Evolutionary conservation across 2,888 invertebrate genomes (phyloP).

Genomic region (Sarcophaga subvicina): DNA sequence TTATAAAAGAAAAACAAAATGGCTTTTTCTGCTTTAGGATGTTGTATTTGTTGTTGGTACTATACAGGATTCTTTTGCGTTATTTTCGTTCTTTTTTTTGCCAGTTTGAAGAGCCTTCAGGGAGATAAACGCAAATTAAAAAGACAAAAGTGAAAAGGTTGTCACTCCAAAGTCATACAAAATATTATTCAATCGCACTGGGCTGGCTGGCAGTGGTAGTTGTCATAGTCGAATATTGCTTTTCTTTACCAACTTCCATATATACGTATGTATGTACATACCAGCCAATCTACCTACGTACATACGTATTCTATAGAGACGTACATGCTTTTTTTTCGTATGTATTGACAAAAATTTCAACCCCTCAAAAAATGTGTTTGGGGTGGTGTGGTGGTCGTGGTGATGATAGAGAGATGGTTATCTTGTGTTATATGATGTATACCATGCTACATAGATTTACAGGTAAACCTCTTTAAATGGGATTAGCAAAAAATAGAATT

Average conservation of each 20-base stretch:
- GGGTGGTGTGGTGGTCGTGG: constrained; percentile 25
- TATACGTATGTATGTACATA: constrained; percentile 34
- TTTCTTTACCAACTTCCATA: constrained; percentile 37
- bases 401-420: constrained; percentile 17
- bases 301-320: background rate
- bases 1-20: constrained; percentile 51
- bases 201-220: constrained; percentile 52
- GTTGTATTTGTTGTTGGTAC: constrained; percentile 23
- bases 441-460: constrained; percentile 9
- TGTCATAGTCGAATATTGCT: constrained; percentile 50
- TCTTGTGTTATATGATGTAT: constrained; percentile 25
- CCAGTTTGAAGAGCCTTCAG: constrained; percentile 65
- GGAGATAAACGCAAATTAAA: constrained; percentile 74
- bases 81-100: constrained; percentile 5
- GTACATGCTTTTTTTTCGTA: constrained; percentile 16
- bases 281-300: background rate
- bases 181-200: constrained; percentile 58
- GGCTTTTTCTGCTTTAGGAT: constrained; percentile 57
- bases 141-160: constrained; percentile 75
- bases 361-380: constrained; percentile 42
- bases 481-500: background rate
- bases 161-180: constrained; percentile 72
- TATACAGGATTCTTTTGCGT: constrained; percentile 29
- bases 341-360: constrained; percentile 40
- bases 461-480: constrained; percentile 41